Evolutionary conservation across 2,888 invertebrate species (phyloP).

Genomic region (Coleophora flavipennella): DNA sequence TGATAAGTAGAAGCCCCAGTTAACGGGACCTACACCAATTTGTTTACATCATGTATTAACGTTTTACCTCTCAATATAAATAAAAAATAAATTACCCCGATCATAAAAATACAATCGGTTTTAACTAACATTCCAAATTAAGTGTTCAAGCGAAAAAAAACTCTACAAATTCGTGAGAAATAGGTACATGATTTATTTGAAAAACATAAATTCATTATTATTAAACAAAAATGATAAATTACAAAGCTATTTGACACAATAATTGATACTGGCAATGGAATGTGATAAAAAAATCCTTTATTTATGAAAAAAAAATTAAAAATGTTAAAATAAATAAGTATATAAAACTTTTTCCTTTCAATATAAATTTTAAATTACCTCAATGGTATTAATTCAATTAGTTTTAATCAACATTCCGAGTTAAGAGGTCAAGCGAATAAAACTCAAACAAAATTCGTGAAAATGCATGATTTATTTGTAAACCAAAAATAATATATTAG

Average conservation of each 20-base stretch:
- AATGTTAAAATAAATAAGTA: too few relatives aligned
- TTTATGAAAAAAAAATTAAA: too few relatives aligned
- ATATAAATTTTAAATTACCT: constrained; percentile 4
- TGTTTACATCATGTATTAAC: too few relatives aligned
- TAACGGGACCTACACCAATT: too few relatives aligned
- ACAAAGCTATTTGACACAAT: constrained; percentile 20
- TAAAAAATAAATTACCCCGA: constrained; percentile 6
- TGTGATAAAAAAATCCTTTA: too few relatives aligned
- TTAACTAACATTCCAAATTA: constrained; percentile 1
- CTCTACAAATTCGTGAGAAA: constrained; percentile 8
- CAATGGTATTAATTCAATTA: neutral
- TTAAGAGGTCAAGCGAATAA: constrained; percentile 9
- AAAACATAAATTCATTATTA: constrained; percentile 16
- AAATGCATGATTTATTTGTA: constrained; percentile 35
- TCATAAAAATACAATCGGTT: neutral
- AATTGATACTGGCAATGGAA: constrained; percentile 30
- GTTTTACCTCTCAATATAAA: neutral
- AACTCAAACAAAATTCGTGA: constrained; percentile 9
- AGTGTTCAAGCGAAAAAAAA: constrained; percentile 10
- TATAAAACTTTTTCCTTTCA: too few relatives aligned
- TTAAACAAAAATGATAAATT: constrained; percentile 21
- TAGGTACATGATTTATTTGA: constrained; percentile 33
- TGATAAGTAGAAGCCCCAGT: too few relatives aligned
- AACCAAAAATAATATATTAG: constrained; percentile 13
- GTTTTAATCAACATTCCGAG: neutral